Evolutionary conservation across 2,888 invertebrate genomes (phyloP), one percentile per base, ranked within the genome.

Genomic region (Alloplasta piceator): DNA sequence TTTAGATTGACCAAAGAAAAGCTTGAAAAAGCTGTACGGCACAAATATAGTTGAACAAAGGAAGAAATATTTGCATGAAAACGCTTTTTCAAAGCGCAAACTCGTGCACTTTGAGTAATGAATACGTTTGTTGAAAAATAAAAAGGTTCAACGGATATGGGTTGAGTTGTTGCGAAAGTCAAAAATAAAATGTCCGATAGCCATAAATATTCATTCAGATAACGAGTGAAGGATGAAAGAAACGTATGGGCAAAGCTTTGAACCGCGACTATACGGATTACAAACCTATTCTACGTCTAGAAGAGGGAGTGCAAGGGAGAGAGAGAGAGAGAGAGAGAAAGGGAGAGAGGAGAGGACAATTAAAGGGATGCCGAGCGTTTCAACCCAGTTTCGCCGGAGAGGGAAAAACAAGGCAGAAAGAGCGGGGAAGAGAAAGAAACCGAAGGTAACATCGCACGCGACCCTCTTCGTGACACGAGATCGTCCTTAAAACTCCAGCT

Each of bases 401-500:
- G 78, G 68, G 82, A 70, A 80, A 55, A 7, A 39, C 16, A 48
- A 67, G 3, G 41, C 2, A 16, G 9, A 16, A 38, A 16, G 12
- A 10, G 26, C 10, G 14, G 26, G 26, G 48, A 4, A 50, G 9
- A 7, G 46, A 38, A 58, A 9, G 58, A 60, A 26, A 26, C 26
- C 26, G 46, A 50, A 46, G 66, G 26, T 68, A 78, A 77, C 63
- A 60, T 75, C 80, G 84, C 91, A 91, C 90, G 91, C 91, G 87
- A 90, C 86, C 83, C 90, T 26, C 26, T 85, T 86, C 91, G 91
- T 91, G 90, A 82, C 83, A 81, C 78, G 68, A 81, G 84, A 86
- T 85, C 87, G 87, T 89, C 86, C 86, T 87, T 85, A 84, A 85
- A 80, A 74, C 73, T 70, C 67, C 74, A 60, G 66, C 81, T 81